A percentile compares a stretch with the other conserved stretches of the same genome.
Evolutionary conservation across 2,797 vertebrate species (phyloP).

Genomic region (Sebastes paucispinis): DNA sequence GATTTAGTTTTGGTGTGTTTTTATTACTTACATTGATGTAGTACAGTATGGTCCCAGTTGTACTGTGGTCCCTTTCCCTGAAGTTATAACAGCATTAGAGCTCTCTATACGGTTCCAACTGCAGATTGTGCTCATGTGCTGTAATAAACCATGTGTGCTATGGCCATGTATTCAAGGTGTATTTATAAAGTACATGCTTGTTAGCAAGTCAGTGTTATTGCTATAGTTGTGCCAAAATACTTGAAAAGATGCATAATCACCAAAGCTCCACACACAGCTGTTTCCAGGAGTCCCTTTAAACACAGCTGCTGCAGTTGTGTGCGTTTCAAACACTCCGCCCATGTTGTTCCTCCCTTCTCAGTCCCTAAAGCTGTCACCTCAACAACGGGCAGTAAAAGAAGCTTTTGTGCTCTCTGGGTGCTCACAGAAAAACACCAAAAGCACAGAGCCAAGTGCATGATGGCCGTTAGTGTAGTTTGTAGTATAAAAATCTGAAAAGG

Average conservation of each 20-base stretch:
- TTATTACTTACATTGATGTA: background rate
- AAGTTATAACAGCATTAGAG: background rate
- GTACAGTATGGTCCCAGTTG: background rate
- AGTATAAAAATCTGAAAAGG: conserved; percentile 72
- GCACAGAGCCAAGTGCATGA: conserved; percentile 62
- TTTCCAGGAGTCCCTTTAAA: conserved; percentile 84
- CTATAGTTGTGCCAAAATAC: conserved; percentile 73
- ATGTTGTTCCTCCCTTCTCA: conserved; percentile 65
- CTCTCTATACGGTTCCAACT: background rate
- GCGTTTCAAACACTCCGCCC: conserved; percentile 70
- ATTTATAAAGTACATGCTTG: conserved; percentile 68
- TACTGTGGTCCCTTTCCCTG: background rate
- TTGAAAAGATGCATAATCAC: conserved; percentile 79
- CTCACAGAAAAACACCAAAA: conserved; percentile 53
- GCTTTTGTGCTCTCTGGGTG: conserved; percentile 56
- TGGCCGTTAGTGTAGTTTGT: conserved; percentile 65
- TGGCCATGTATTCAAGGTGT: conserved; percentile 55
- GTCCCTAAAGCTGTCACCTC: conserved; percentile 82
- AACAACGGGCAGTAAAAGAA: conserved; percentile 73
- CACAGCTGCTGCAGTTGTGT: conserved; percentile 77
- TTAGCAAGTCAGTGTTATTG: conserved; percentile 72
- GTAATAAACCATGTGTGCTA: conserved; percentile 21
- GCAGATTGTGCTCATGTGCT: conserved; percentile 12
- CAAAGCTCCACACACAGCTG: conserved; percentile 71
- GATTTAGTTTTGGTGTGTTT: background rate